These are phyloP conservation scores for Xenentodon cancila DNA, from an alignment of 2,797 vertebrate species.

Conservation along the genomic window DNA sequence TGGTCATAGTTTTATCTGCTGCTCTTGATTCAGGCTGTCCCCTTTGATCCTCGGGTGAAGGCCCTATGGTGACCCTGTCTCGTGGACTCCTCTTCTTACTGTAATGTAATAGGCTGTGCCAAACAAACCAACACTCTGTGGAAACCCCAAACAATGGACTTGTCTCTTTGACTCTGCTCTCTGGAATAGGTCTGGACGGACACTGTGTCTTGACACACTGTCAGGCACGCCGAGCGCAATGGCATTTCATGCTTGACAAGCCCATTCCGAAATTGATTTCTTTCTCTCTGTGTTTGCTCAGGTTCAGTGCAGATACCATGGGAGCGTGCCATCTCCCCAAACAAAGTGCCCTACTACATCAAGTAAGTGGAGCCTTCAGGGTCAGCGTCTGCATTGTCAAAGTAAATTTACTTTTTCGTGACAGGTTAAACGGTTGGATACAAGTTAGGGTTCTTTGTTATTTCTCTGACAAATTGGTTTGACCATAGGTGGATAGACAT, in stretches of 20 bases:
- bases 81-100: slow-evolving; percentile 23
- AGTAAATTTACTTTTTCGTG: slow-evolving; percentile 9
- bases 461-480: slow-evolving; percentile 5
- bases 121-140: slow-evolving; percentile 55
- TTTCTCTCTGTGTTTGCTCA: slow-evolving; percentile 69
- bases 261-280: slow-evolving; percentile 53
- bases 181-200: slow-evolving; percentile 58
- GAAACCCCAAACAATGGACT: slow-evolving; percentile 59
- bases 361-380: slow-evolving; percentile 88
- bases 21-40: slow-evolving; percentile 21
- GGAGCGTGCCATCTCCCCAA: slow-evolving; percentile 98
- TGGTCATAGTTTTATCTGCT: not conserved
- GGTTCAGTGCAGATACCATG: slow-evolving; percentile 98
- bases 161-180: slow-evolving; percentile 53
- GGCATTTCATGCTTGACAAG: slow-evolving; percentile 61
- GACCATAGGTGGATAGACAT: not conserved
- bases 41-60: slow-evolving; percentile 42
- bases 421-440: slow-evolving; percentile 5
- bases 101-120: slow-evolving; percentile 50
- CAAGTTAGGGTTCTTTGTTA: not conserved
- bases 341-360: slow-evolving; percentile 99
- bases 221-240: slow-evolving; percentile 57
- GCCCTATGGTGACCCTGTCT: slow-evolving; percentile 33
- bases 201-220: slow-evolving; percentile 47
- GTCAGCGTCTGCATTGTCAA: slow-evolving; percentile 14